These are phyloP conservation scores for Clarias batrachus DNA, from an alignment of 2,113 vertebrate genomes.

Conservation along the genomic window DNA sequence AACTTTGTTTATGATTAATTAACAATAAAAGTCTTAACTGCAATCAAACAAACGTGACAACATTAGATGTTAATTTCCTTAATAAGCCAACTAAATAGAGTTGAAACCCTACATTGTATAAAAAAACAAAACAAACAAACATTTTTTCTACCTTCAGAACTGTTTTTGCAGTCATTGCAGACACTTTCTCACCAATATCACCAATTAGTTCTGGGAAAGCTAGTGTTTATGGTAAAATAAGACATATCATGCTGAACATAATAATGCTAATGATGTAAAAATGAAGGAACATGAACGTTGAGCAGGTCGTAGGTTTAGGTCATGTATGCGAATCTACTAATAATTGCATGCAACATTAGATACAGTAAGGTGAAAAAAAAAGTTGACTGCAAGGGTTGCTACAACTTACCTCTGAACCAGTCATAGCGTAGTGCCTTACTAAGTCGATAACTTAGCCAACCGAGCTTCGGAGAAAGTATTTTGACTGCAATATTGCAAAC, in stretches of 20 bases:
- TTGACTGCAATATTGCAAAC: conserved; percentile 80
- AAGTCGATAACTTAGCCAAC: conserved; percentile 68
- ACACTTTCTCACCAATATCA: not conserved
- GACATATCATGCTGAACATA: too few relatives aligned
- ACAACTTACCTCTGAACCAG: conserved; percentile 74
- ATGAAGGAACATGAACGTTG: not conserved
- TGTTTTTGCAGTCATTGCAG: not conserved
- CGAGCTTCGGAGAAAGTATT: conserved; percentile 72
- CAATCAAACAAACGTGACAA: too few relatives aligned
- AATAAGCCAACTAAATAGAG: not conserved
- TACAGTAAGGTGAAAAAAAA: not conserved
- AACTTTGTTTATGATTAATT: too few relatives aligned
- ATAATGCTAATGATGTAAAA: not conserved
- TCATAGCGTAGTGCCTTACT: conserved; percentile 72
- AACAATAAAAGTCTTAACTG: too few relatives aligned
- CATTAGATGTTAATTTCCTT: not conserved
- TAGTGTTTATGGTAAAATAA: not conserved
- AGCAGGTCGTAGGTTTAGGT: not conserved
- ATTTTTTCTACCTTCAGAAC: not conserved
- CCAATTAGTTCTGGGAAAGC: not conserved
- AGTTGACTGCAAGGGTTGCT: not conserved
- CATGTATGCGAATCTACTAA: not conserved
- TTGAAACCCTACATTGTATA: not conserved
- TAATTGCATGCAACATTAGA: not conserved
- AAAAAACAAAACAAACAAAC: too few relatives aligned